A percentile compares a stretch with the other conserved stretches of the same genome.
phyloP scores from a whole-genome alignment of 2,888 invertebrate genomes.

The Orthonevra nobilis region DNA sequence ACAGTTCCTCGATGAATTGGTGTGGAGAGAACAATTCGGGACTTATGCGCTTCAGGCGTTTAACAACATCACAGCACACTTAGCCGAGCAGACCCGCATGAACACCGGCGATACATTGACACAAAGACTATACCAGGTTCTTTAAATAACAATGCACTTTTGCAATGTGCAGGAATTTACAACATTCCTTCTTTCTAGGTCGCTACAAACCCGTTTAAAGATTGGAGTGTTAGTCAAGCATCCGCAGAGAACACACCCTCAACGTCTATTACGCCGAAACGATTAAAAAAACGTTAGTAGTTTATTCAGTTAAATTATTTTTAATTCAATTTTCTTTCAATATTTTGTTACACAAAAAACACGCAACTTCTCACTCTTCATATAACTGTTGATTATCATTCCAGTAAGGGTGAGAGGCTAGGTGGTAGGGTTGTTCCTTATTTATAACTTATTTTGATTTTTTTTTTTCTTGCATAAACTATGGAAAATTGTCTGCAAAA shows the following conservation, averaged over 20 bases:
- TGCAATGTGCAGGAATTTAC: too few species aligned
- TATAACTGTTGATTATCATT: conserved; percentile 19
- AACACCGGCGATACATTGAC: conserved; percentile 85
- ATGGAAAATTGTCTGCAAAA: conserved; percentile 73
- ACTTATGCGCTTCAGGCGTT: conserved; percentile 88
- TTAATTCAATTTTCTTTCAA: conserved; percentile 1
- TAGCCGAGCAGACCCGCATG: conserved; percentile 88
- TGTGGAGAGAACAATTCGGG: conserved; percentile 94
- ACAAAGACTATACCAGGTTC: conserved; percentile 84
- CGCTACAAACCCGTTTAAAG: conserved; percentile 85
- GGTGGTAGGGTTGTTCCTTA: neutral
- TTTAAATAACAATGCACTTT: neutral
- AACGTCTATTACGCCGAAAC: conserved; percentile 77
- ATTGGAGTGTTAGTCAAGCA: conserved; percentile 81
- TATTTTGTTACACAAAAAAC: conserved; percentile 15
- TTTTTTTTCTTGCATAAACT: conserved; percentile 43
- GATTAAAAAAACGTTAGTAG: conserved; percentile 80
- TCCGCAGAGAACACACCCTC: conserved; percentile 77
- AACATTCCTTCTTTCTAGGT: too few species aligned
- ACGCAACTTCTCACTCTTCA: neutral
- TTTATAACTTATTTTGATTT: conserved; percentile 14
- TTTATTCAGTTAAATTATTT: conserved; percentile 1
- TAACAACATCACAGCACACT: conserved; percentile 89
- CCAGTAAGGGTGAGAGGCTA: neutral
- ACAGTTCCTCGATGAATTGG: conserved; percentile 93